Evolutionary conservation across 2,888 invertebrate species (phyloP), one percentile per base, ranked within the genome.

Genomic region (Alviniconcha strummeri): DNA sequence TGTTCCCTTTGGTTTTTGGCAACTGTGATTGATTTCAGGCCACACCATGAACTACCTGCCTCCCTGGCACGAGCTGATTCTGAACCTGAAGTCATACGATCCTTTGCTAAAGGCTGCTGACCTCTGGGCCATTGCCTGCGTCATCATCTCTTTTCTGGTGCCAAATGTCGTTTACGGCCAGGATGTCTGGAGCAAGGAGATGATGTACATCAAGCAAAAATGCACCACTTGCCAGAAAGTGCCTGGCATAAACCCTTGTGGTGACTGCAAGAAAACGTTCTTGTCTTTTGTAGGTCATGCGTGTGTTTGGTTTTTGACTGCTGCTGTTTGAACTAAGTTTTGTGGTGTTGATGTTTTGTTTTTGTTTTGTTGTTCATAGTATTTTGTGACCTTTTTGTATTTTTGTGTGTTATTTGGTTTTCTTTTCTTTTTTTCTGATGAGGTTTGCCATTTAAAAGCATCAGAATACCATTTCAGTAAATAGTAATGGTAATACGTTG

Each of bases 81-180:
- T 55, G 67, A n/a, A 19, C 8, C 69, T 67, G 56, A 55, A 56
- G 7, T 8, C 8, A n/a, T 82, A 56, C 54, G n/a, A 82, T 52
- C 69, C 69, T n/a, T 0, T 69, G n/a, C 67, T 76, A 67, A 69
- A 76, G 77, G 69, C 77, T 19, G 69, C 69, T 5, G 82, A 82
- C 69, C 69, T 82, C n/a, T 82, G 82, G 82, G 82, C 82, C 13
- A 36, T 76, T 2, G 82, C 76, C 36, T 82, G 82, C 36, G 17
- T 82, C 56, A 54, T 82, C 52, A 55, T 82, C 69, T 64, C n/a
- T 56, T 55, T 82, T 19, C 13, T 82, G 36, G 6, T 3, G 7
- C 78, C 78, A 15, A 4, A 1, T 5, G 64, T 9, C 5, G 5
- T 6, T n/a, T 8, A 13, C 9, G 57, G 4, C 7, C 6, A 52